These are phyloP conservation scores for Tenthredo livida DNA, from an alignment of 2,888 invertebrate species.

Conservation along the genomic window DNA sequence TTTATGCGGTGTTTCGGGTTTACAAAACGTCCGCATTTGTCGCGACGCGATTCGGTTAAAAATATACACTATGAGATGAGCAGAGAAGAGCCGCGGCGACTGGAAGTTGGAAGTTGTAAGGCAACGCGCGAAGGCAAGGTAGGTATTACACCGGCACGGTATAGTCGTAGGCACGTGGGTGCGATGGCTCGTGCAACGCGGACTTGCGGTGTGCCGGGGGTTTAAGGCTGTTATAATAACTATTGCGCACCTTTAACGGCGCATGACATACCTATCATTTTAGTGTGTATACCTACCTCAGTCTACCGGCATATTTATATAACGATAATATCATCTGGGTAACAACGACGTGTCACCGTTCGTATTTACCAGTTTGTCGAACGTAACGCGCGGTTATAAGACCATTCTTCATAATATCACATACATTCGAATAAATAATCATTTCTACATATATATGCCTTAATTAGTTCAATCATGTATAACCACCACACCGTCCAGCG, in stretches of 20 bases:
- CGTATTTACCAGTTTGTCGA: neutral
- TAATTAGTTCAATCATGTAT: neutral
- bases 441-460: no score
- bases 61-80: neutral
- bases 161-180: neutral
- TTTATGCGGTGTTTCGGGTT: neutral
- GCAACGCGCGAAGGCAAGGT: neutral
- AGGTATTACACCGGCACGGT: neutral
- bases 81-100: neutral
- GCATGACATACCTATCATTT: neutral
- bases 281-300: neutral
- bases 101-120: neutral
- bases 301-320: neutral
- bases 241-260: slow-evolving; percentile 31
- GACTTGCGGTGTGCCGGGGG: neutral
- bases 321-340: neutral
- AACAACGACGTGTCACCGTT: neutral
- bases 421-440: no score
- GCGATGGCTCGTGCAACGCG: neutral
- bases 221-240: neutral
- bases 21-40: neutral
- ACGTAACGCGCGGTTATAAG: no score
- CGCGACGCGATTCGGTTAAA: slow-evolving; percentile 46
- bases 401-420: no score
- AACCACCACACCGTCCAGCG: neutral